Evolutionary conservation across 2,113 vertebrate genomes (phyloP), one percentile per base, ranked within the genome.

Genomic region (Rhynchopsitta pachyrhyncha): DNA sequence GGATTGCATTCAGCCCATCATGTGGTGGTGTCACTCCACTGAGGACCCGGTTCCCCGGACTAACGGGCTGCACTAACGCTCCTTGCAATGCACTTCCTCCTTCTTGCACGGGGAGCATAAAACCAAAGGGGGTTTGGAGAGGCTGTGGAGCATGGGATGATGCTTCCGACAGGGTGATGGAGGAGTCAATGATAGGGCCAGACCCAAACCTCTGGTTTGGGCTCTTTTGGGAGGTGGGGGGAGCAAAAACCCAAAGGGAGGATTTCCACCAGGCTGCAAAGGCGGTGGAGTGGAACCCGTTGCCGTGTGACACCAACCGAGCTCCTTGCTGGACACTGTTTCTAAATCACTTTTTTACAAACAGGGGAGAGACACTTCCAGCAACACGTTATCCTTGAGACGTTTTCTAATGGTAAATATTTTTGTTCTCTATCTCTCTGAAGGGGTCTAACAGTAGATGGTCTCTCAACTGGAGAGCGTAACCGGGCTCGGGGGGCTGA

Each of bases 391-490:
- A 97, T 98, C 98, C 98, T 98, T 97, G 98, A 99, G 98, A 98
- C 98, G 98, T 99, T 99, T 98, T 99, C 99, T 98, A 99, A 99
- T 99, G 99, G 99, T 99, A 99, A 99, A 99, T 99, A 99, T 99
- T 94, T 97, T 97, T 96, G 98, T 98, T 97, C 97, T 86, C 96
- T 97, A 91, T 96, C 96, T 97, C 95, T 96, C 29, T 31, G 4
- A 84, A 90, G 97, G 91, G 95, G 71, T 92, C 95, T 97, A 97
- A 97, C 96, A 5, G 4, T 80, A 82, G 96, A 66, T 7, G 74
- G 60, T 86, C 94, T 88, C 91, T 96, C 97, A 95, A 80, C 94
- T 95, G 33, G 90, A 91, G 97, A 95, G 31, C 94, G 70, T 97
- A 94, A 80, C 94, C 13, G 11, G 92, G 96, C 96, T 76, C 13